phyloP scores from a whole-genome alignment of 2,888 invertebrate genomes.

The Keiferia lycopersicella region DNA sequence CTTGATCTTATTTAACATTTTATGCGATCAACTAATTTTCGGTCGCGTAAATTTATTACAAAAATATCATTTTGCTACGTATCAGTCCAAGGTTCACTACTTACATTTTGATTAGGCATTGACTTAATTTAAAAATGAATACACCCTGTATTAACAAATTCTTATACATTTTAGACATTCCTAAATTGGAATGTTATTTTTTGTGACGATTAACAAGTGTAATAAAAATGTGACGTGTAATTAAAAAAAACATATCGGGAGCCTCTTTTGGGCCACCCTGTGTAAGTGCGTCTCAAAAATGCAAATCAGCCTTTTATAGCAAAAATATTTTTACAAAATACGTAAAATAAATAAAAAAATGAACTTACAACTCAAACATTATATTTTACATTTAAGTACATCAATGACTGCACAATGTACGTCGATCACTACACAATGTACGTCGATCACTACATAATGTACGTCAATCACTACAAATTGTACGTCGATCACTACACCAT shows the following conservation, averaged over 20 bases:
- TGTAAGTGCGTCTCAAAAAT: background rate
- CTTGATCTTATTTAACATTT: slow-evolving; percentile 7
- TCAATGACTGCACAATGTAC: background rate
- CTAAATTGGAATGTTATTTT: slow-evolving; percentile 25
- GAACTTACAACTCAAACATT: background rate
- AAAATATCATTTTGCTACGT: background rate
- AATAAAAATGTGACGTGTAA: too few species aligned
- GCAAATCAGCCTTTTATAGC: background rate
- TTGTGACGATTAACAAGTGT: background rate
- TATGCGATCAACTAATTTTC: background rate
- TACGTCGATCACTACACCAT: too few species aligned
- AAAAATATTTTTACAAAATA: background rate
- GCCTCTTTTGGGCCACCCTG: too few species aligned
- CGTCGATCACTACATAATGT: too few species aligned
- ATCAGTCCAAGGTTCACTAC: background rate
- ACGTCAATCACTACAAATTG: too few species aligned
- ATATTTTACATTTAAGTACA: background rate
- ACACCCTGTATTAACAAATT: background rate
- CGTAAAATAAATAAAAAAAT: background rate
- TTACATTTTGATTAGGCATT: background rate
- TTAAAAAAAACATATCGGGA: background rate
- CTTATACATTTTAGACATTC: slow-evolving; percentile 16
- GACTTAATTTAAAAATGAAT: background rate
- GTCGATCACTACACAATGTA: too few species aligned
- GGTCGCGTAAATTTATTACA: background rate